Evolutionary conservation across 2,888 invertebrate genomes (phyloP).

Genomic region (Stegana nigrithorax): DNA sequence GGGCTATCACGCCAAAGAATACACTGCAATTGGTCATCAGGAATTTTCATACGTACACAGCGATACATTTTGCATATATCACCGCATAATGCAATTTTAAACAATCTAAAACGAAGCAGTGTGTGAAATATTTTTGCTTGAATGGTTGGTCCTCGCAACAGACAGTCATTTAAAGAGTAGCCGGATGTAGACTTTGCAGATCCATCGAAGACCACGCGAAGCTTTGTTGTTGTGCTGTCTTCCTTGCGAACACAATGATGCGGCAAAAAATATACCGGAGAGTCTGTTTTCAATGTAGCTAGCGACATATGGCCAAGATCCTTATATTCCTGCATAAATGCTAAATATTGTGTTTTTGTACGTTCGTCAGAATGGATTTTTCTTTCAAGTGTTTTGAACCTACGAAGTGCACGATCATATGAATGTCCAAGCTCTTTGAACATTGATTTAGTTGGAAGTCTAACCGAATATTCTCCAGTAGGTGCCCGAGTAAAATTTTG

Average conservation of each 20-base stretch:
- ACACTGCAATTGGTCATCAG: not conserved
- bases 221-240: slow-evolving; percentile 14
- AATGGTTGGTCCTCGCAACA: slow-evolving; percentile 6
- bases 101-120: not conserved
- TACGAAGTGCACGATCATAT: no score
- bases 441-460: no score
- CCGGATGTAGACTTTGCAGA: not conserved
- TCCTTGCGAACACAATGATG: slow-evolving; percentile 16
- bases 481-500: slow-evolving; percentile 1
- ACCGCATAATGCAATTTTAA: not conserved
- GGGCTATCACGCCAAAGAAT: not conserved
- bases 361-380: slow-evolving; percentile 9
- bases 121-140: not conserved
- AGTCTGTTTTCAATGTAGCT: not conserved
- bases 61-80: not conserved
- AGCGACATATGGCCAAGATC: not conserved
- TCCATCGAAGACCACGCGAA: slow-evolving; percentile 19
- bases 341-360: not conserved
- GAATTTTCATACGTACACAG: not conserved
- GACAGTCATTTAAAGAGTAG: not conserved
- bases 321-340: not conserved
- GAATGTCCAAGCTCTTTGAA: no score
- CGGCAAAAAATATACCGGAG: not conserved
- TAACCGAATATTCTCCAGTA: slow-evolving; percentile 23
- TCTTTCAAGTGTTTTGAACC: slow-evolving; percentile 18